Percentiles rank a stretch among this genome's conserved stretches.
Conservation (phyloP, 2,888 invertebrate species). For the Caenorhabditis panamensis region DNA sequence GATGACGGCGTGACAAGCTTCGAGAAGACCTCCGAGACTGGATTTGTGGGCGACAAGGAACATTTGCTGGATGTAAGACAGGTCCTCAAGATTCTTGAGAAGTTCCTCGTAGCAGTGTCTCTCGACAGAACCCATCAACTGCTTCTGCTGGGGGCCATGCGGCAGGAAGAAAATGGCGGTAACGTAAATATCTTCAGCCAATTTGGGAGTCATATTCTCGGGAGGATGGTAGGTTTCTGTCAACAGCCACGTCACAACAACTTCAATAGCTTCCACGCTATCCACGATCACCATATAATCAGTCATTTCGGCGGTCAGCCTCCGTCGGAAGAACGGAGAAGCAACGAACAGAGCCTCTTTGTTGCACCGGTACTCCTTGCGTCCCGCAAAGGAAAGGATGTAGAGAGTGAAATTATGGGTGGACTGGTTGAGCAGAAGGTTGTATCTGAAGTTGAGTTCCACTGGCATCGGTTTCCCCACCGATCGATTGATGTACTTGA, state of each 20-base stretch:
- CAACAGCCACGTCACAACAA: neutral
- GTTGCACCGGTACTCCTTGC: constrained; percentile 24
- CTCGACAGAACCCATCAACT: neutral
- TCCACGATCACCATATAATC: constrained; percentile 10
- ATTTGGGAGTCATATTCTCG: neutral
- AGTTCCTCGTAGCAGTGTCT: constrained; percentile 8
- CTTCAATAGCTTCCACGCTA: constrained; percentile 23
- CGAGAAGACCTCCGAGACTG: constrained; percentile 4
- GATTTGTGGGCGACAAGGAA: constrained; percentile 17
- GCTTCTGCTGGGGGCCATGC: neutral
- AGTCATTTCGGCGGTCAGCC: neutral
- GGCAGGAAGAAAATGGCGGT: neutral
- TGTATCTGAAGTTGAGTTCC: constrained; percentile 35
- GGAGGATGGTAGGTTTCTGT: neutral
- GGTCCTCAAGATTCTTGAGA: neutral
- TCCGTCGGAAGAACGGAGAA: constrained; percentile 36
- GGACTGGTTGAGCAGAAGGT: constrained; percentile 30
- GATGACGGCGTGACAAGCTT: constrained; percentile 5
- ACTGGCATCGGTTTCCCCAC: constrained; percentile 33
- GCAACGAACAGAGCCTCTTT: constrained; percentile 34
- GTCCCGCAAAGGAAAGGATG: neutral
- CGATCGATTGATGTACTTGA: constrained; percentile 29
- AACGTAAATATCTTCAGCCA: neutral
- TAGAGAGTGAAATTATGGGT: constrained; percentile 23
- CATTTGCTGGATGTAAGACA: neutral